phyloP scores from a whole-genome alignment of 2,888 invertebrate genomes.

The Scaptomyza parva region DNA sequence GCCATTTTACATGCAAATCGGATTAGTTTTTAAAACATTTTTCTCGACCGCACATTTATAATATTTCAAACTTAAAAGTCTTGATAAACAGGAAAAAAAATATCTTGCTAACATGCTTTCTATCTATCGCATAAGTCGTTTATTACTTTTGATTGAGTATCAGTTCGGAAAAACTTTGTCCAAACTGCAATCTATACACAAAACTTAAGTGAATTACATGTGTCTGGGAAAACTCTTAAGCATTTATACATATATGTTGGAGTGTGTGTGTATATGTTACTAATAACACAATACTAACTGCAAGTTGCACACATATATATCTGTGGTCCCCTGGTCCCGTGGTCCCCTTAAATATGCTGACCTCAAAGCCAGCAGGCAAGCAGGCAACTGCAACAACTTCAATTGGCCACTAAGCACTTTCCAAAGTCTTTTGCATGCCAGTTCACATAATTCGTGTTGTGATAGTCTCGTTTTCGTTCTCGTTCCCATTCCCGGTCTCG shows the following conservation, averaged over 20 bases:
- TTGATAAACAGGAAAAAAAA: neutral
- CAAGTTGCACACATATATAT: neutral
- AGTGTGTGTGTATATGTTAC: neutral
- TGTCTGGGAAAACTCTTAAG: neutral
- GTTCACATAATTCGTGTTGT: slow-evolving; percentile 70
- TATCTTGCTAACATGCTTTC: neutral
- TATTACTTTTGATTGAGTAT: slow-evolving; percentile 18
- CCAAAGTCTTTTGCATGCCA: slow-evolving; percentile 78
- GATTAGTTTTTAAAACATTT: too few species aligned
- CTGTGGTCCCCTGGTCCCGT: neutral
- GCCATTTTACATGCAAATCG: neutral
- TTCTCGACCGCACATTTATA: neutral
- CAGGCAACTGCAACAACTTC: slow-evolving; percentile 66
- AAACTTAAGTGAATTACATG: slow-evolving; percentile 4
- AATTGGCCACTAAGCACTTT: slow-evolving; percentile 78
- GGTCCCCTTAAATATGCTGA: slow-evolving; percentile 31
- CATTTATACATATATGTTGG: too few species aligned
- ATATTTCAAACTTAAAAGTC: neutral
- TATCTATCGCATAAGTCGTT: slow-evolving; percentile 2
- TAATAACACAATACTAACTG: neutral
- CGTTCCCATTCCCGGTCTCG: slow-evolving; percentile 32
- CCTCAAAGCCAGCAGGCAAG: slow-evolving; percentile 26
- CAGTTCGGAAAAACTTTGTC: slow-evolving; percentile 1
- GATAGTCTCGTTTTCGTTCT: slow-evolving; percentile 52
- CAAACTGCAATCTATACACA: slow-evolving; percentile 14